These are phyloP conservation scores for Lutraria rhynchaena DNA, from an alignment of 1,140 invertebrate species.

Conservation along the genomic window DNA sequence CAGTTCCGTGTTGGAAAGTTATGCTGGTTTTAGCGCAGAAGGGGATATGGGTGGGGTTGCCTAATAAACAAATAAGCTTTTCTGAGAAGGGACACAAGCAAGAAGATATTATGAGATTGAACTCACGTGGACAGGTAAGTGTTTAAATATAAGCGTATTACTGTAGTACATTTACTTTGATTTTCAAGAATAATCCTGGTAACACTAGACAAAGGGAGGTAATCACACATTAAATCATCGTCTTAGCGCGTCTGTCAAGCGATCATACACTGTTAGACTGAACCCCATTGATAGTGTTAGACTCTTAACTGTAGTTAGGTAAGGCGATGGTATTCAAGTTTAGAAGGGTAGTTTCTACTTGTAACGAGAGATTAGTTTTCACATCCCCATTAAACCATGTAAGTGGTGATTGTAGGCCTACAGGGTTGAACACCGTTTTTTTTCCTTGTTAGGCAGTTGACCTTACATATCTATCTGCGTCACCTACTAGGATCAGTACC, in stretches of 20 bases:
- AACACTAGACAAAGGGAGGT: neutral
- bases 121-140: slow-evolving; percentile 71
- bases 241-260: neutral
- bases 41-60: slow-evolving; percentile 58
- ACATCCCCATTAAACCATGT: no score
- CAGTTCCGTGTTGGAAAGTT: slow-evolving; percentile 70
- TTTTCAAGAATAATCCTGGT: neutral
- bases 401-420: no score
- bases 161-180: neutral
- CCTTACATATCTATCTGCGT: no score
- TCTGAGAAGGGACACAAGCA: slow-evolving; percentile 68
- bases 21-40: slow-evolving; percentile 72
- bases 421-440: no score
- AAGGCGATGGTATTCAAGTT: no score
- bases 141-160: neutral
- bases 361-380: no score
- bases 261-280: neutral
- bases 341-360: no score
- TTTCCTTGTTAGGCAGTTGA: no score
- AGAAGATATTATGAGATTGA: slow-evolving; percentile 63
- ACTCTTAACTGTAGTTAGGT: neutral
- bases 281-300: neutral
- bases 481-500: no score
- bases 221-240: neutral
- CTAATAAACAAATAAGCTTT: slow-evolving; percentile 62